phyloP scores from a whole-genome alignment of 2,113 vertebrate genomes.

The Balaeniceps rex region DNA sequence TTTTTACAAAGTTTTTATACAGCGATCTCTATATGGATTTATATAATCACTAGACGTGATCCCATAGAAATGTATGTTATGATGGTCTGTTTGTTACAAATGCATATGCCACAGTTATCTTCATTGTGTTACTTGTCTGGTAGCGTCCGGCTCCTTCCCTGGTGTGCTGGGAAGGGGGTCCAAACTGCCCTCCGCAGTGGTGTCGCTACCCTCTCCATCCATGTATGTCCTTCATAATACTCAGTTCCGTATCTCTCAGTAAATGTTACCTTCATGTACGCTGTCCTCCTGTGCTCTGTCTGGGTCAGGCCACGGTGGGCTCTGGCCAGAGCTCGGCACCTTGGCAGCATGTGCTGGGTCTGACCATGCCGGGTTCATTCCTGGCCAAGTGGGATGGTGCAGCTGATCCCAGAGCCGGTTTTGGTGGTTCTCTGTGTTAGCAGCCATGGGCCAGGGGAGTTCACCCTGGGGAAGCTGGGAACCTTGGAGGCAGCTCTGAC shows the following conservation, averaged over 20 bases:
- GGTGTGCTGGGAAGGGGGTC: conserved; percentile 4
- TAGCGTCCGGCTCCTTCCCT: conserved; percentile 53
- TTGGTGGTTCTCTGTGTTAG: background rate
- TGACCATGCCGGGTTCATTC: fast-evolving
- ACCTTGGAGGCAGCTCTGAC: background rate
- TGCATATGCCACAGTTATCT: conserved; percentile 76
- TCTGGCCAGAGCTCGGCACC: background rate
- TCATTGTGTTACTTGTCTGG: conserved; percentile 70
- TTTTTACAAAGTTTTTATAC: conserved; percentile 91
- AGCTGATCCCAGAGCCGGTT: background rate
- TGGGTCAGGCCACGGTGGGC: background rate
- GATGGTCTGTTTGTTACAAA: conserved; percentile 87
- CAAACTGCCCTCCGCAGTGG: background rate
- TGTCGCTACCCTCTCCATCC: conserved; percentile 65
- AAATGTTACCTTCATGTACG: conserved; percentile 72
- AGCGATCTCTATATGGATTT: conserved; percentile 90
- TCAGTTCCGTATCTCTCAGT: conserved; percentile 79
- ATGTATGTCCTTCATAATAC: conserved; percentile 77
- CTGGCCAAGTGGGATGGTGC: background rate
- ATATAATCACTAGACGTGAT: conserved; percentile 93
- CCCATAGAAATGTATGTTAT: conserved; percentile 83
- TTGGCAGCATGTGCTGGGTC: background rate
- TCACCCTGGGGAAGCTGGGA: background rate
- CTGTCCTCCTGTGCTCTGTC: conserved; percentile 56
- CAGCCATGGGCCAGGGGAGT: background rate